Percentiles rank a stretch among this genome's conserved stretches.
Evolutionary conservation across 1,140 invertebrate species (phyloP).

Genomic region (Heliothis subflexa): DNA sequence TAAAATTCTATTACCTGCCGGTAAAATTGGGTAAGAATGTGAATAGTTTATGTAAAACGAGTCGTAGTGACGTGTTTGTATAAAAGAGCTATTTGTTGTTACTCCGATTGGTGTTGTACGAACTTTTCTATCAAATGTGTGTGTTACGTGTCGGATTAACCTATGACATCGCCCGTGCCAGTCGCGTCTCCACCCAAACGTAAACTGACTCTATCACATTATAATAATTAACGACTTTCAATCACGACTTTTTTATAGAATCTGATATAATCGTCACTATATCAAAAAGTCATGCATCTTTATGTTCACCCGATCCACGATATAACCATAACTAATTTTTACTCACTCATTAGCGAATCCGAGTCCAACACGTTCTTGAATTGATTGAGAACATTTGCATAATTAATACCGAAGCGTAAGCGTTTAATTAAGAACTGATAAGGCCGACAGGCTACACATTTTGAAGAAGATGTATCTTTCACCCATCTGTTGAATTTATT

Average conservation of each 20-base stretch:
- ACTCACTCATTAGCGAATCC: neutral
- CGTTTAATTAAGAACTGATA: slow-evolving; percentile 6
- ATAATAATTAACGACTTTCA: slow-evolving; percentile 32
- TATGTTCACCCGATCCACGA: neutral
- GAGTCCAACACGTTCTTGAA: neutral
- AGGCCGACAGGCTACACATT: too few species aligned
- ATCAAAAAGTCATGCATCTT: slow-evolving; percentile 10
- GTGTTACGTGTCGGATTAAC: slow-evolving; percentile 41
- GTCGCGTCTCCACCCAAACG: slow-evolving; percentile 8
- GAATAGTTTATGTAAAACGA: neutral
- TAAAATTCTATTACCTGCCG: slow-evolving; percentile 15
- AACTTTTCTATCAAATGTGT: slow-evolving; percentile 5
- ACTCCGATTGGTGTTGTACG: neutral
- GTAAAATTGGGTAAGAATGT: neutral
- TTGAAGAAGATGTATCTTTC: too few species aligned
- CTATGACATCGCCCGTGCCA: slow-evolving; percentile 49
- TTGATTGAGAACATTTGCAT: slow-evolving; percentile 6
- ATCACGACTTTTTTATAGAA: slow-evolving; percentile 22
- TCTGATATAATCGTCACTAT: slow-evolving; percentile 38
- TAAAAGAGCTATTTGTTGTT: slow-evolving; percentile 18
- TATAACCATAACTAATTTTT: neutral
- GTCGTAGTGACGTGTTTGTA: slow-evolving; percentile 17
- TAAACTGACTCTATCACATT: neutral
- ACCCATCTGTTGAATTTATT: too few species aligned
- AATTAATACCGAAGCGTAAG: slow-evolving; percentile 14